Percentiles rank a stretch among this genome's conserved stretches.
Conservation (phyloP, 2,888 invertebrate genomes). For the Ennomos erosarius region DNA sequence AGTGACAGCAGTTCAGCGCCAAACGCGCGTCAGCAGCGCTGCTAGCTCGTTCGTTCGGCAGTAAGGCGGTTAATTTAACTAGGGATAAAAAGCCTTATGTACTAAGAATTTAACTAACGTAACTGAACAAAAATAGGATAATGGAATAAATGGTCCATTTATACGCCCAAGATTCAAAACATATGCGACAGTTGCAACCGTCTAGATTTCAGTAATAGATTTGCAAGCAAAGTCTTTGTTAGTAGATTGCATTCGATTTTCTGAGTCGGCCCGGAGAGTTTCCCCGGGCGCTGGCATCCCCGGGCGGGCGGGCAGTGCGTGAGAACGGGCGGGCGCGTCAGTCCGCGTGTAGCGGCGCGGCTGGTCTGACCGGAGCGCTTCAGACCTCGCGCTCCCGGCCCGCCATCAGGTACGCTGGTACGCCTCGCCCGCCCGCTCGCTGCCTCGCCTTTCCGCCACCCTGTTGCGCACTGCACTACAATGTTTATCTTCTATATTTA, state of each 20-base stretch:
- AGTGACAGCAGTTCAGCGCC: too few species aligned
- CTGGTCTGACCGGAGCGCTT: conserved; percentile 59
- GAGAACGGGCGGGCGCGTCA: conserved; percentile 61
- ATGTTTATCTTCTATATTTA: conserved; percentile 60
- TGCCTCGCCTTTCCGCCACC: conserved; percentile 60
- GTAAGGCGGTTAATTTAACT: too few species aligned
- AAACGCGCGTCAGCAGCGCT: too few species aligned
- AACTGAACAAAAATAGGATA: too few species aligned
- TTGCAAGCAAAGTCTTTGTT: conserved; percentile 7
- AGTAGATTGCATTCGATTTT: neutral
- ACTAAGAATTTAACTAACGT: too few species aligned
- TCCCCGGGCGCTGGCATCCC: conserved; percentile 51
- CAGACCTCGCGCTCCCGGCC: conserved; percentile 62
- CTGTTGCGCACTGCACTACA: conserved; percentile 80
- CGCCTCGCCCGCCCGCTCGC: conserved; percentile 53
- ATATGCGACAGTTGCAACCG: too few species aligned
- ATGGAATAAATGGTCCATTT: too few species aligned
- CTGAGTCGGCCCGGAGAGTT: conserved; percentile 9
- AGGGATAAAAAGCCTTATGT: too few species aligned
- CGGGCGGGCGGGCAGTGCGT: conserved; percentile 43
- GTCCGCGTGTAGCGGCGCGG: conserved; percentile 78
- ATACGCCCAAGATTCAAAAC: too few species aligned
- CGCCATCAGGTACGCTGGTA: conserved; percentile 73
- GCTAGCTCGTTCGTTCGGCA: too few species aligned
- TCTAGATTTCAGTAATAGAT: neutral